Percentiles rank a stretch among this genome's conserved stretches.
Evolutionary conservation across 2,113 vertebrate species (phyloP).

Genomic region (Toxotes chatareus): DNA sequence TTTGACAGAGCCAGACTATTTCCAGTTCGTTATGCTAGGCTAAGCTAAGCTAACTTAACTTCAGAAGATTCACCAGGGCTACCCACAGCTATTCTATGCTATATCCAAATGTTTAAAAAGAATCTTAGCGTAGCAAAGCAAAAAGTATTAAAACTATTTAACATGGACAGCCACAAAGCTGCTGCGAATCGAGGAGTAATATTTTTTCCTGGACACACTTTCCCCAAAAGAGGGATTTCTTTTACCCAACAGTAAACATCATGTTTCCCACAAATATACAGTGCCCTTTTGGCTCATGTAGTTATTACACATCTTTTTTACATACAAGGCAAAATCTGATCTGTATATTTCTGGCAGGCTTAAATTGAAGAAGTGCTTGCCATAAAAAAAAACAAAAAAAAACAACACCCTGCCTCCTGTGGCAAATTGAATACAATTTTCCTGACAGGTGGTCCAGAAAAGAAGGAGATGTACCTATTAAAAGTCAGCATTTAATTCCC

Average conservation of each 20-base stretch:
- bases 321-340: slow-evolving; percentile 6
- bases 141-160: neutral
- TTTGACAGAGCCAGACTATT: too few relatives aligned
- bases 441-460: slow-evolving; percentile 19
- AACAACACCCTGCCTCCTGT: neutral
- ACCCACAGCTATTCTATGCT: neutral
- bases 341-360: neutral
- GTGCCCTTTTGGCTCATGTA: neutral
- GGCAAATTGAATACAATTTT: slow-evolving; percentile 11
- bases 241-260: slow-evolving; percentile 12
- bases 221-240: neutral
- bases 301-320: neutral
- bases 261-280: neutral
- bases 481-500: slow-evolving; percentile 42
- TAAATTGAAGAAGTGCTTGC: slow-evolving; percentile 6
- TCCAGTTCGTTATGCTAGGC: too few relatives aligned
- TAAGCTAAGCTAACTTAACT: too few relatives aligned
- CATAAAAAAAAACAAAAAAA: neutral
- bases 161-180: slow-evolving; percentile 14
- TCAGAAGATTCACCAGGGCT: neutral
- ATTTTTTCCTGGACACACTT: slow-evolving; percentile 4
- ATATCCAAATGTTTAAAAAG: neutral
- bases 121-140: neutral
- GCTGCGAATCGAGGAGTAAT: neutral
- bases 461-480: slow-evolving; percentile 20